A percentile compares a stretch with the other conserved stretches of the same genome.
Evolutionary conservation across 2,797 vertebrate species (phyloP).

Genomic region (Pangasius macronema): DNA sequence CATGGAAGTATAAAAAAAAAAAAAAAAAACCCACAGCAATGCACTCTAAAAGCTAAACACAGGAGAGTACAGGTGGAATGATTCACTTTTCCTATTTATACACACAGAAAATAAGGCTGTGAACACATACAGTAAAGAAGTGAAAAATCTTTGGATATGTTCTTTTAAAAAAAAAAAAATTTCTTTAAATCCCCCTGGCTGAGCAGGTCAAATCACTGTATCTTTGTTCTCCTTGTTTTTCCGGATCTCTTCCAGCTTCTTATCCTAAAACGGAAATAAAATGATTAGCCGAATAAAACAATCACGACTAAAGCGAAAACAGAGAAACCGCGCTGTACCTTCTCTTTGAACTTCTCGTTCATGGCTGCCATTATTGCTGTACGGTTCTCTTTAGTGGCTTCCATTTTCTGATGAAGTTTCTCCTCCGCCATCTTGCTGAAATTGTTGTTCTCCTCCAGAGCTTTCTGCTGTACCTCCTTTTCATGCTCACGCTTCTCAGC

Average conservation of each 20-base stretch:
- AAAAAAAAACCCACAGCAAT: constrained; percentile 47
- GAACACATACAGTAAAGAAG: constrained; percentile 64
- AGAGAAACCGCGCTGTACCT: constrained; percentile 68
- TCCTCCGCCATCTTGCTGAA: constrained; percentile 97
- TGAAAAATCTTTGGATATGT: constrained; percentile 74
- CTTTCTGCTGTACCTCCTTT: constrained; percentile 94
- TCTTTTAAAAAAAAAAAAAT: constrained; percentile 45
- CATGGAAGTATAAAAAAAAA: constrained; percentile 62
- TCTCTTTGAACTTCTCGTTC: constrained; percentile 92
- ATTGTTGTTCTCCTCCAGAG: constrained; percentile 91
- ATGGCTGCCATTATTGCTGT: constrained; percentile 92
- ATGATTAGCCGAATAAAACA: fast-evolving
- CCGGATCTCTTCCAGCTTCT: constrained; percentile 89
- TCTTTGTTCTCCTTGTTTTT: constrained; percentile 96
- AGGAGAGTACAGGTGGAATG: constrained; percentile 65
- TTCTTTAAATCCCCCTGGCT: constrained; percentile 19
- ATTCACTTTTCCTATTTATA: not conserved
- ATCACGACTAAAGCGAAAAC: not conserved
- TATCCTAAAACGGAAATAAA: constrained; percentile 75
- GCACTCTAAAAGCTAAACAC: not conserved
- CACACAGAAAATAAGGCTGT: constrained; percentile 54
- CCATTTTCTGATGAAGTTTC: constrained; percentile 95
- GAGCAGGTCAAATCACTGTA: constrained; percentile 69
- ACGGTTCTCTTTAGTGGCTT: constrained; percentile 94
- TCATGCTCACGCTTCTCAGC: constrained; percentile 94